phyloP scores from a whole-genome alignment of 2,113 vertebrate genomes.

The Calidris pygmaea region DNA sequence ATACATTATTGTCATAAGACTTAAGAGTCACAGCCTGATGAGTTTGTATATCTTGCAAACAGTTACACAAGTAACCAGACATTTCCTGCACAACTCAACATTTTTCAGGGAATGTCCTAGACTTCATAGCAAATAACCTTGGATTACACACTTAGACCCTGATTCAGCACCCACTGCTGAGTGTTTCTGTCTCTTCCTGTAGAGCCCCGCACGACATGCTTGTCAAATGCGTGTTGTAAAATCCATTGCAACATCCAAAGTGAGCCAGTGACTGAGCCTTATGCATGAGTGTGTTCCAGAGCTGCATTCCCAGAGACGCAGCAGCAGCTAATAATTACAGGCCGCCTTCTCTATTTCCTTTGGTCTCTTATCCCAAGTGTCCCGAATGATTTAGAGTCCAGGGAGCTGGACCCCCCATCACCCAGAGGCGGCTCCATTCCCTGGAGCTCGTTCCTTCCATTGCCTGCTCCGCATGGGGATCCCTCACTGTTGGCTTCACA shows the following conservation, averaged over 20 bases:
- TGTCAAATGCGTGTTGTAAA: not conserved
- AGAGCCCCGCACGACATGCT: not conserved
- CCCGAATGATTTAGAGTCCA: not conserved
- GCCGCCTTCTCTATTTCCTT: not conserved
- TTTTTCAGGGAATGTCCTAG: slow-evolving; percentile 13
- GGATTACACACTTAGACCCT: not conserved
- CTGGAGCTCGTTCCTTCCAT: rapidly evolving
- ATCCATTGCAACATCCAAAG: not conserved
- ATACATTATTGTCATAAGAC: slow-evolving; percentile 55
- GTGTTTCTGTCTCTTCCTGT: not conserved
- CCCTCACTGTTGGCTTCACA: not conserved
- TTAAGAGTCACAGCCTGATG: slow-evolving; percentile 34
- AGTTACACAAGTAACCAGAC: slow-evolving; percentile 60
- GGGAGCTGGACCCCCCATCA: not conserved
- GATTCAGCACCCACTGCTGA: slow-evolving; percentile 14
- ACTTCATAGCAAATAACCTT: not conserved
- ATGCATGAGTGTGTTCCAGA: not conserved
- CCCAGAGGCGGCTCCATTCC: rapidly evolving
- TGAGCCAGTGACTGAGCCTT: not conserved
- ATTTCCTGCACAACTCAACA: slow-evolving; percentile 49
- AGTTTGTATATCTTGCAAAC: slow-evolving; percentile 42
- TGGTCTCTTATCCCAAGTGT: not conserved
- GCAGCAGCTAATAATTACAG: not conserved
- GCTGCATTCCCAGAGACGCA: rapidly evolving
- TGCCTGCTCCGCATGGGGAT: rapidly evolving